These are phyloP conservation scores for Paguma larvata DNA, from an alignment of 2,797 vertebrate species.

Conservation along the genomic window DNA sequence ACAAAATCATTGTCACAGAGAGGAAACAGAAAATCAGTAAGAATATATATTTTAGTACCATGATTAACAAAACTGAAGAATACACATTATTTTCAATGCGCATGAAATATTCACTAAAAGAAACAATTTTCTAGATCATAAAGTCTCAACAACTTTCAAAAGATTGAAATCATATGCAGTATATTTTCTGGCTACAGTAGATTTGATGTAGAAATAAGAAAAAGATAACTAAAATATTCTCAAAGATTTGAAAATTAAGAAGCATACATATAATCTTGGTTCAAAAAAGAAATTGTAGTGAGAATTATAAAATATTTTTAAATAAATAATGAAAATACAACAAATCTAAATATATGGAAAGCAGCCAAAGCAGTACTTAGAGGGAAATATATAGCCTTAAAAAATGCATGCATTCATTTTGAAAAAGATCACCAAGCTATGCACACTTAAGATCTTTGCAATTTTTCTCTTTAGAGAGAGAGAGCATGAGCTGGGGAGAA, in stretches of 20 bases:
- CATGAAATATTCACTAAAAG: not conserved
- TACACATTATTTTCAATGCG: not conserved
- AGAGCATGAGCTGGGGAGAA: too few species aligned
- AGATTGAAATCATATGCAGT: not conserved
- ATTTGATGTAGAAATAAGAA: not conserved
- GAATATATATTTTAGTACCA: not conserved
- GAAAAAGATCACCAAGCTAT: not conserved
- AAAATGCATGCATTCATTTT: not conserved
- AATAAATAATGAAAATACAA: not conserved
- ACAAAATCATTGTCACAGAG: not conserved
- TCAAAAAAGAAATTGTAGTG: not conserved
- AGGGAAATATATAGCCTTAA: not conserved
- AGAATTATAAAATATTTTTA: not conserved
- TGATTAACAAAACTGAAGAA: not conserved
- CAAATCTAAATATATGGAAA: not conserved
- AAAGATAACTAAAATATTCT: not conserved
- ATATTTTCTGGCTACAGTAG: not conserved
- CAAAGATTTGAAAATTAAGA: not conserved
- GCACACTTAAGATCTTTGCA: not conserved
- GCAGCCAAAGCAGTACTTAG: not conserved
- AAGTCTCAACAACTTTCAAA: not conserved
- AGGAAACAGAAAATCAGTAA: not conserved
- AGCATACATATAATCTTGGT: not conserved
- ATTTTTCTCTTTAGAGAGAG: too few species aligned
- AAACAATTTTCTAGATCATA: not conserved